phyloP scores from a whole-genome alignment of 2,113 vertebrate species.

The Hemiprocne comata region DNA sequence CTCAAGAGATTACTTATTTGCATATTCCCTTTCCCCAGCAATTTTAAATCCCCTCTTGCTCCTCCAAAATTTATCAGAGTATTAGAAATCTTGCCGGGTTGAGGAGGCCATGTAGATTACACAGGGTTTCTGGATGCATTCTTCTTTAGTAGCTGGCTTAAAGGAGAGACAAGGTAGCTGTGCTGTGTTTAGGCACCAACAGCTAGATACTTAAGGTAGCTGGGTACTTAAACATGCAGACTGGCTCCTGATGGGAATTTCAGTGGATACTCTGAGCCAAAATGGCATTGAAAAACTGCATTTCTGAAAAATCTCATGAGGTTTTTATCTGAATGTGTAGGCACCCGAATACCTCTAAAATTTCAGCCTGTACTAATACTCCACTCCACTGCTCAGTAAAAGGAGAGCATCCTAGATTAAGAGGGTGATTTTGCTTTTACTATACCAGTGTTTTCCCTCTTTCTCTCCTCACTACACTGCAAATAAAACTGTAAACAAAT shows the following conservation, averaged over 20 bases:
- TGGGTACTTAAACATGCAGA: background rate
- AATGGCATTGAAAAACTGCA: background rate
- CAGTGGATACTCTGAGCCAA: background rate
- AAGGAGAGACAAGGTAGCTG: background rate
- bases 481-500: background rate
- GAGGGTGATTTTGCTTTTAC: background rate
- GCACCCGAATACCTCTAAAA: background rate
- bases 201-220: background rate
- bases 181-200: background rate
- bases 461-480: background rate
- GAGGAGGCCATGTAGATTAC: background rate
- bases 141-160: background rate
- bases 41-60: background rate
- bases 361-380: background rate
- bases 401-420: background rate
- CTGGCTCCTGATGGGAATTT: background rate
- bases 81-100: background rate
- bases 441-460: background rate
- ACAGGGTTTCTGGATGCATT: background rate
- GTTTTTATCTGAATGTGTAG: background rate
- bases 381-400: background rate
- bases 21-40: background rate
- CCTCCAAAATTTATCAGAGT: background rate
- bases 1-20: background rate
- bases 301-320: background rate